Base-by-base conservation (phyloP, 2,888 invertebrate species). In the Trichopria drosophilae region DNA sequence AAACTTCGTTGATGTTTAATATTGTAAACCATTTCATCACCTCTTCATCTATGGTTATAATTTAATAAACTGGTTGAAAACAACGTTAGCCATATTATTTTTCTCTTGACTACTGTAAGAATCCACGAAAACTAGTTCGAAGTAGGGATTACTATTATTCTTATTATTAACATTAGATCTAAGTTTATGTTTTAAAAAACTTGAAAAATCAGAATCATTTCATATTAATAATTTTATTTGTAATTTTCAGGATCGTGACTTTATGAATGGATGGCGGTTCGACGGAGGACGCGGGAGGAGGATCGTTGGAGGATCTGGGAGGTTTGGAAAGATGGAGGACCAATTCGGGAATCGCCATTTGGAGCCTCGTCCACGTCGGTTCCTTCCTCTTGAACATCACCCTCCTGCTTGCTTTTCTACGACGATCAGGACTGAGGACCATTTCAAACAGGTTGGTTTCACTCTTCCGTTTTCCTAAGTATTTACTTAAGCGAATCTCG, bases 391-490 rank as follows among this genome's bases (percentile, higher is more conserved):
- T 87, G 66, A 90, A 90, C 72, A 81, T 82, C 39, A 80, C 87
- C 61, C 84, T 89, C 48, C 79, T 90, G 60, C 77, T 88, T 61
- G 85, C 89, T 40, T 89, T 90, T 77, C 83, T 84, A 71, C 80
- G 84, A 64, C 80, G 86, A 61, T 84, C 88, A 41, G 84, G 85
- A 37, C 78, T 89, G 39, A 80, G 89, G 67, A 88, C 88, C 59
- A 84, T 89, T 64, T 89, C 89, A 51, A 89, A 90, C 80, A 83
- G 87, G 87, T 87, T 77, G 78, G 80, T 61, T 28, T 32, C 35
- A 9, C 31, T 12, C 24, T 32, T 26, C 16, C 16, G 16, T 15
- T 24, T 3, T 12, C 7, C 28, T 28, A 16, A 13, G n/a, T 22
- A 32, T 31, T 16, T 34, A 34, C 4, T 35, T n/a, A 28, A 36